Evolutionary conservation across 2,888 invertebrate genomes (phyloP).

Genomic region (Rotaria sp.): DNA sequence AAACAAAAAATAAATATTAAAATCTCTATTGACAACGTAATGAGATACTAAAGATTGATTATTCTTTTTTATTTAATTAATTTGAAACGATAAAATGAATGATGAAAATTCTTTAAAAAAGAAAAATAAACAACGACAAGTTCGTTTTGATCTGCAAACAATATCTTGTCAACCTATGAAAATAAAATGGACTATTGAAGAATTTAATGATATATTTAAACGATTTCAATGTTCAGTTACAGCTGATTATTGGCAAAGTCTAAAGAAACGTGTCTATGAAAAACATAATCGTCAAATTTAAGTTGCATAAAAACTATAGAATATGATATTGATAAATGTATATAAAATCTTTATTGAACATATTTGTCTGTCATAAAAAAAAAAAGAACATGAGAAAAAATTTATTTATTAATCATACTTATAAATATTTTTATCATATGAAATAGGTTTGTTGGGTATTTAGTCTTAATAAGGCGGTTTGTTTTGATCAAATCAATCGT

Average conservation of each 20-base stretch:
- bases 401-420: too few species aligned
- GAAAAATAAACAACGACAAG: background rate
- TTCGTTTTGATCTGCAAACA: background rate
- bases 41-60: background rate
- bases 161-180: background rate
- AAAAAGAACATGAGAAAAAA: too few species aligned
- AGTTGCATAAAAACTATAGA: too few species aligned
- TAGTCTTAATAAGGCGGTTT: too few species aligned
- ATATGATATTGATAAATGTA: too few species aligned
- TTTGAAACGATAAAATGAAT: background rate
- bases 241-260: background rate
- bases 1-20: background rate
- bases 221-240: background rate
- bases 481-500: too few species aligned
- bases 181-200: background rate
- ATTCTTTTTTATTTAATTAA: background rate
- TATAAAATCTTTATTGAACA: too few species aligned
- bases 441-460: too few species aligned
- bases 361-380: too few species aligned
- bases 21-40: background rate
- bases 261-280: background rate
- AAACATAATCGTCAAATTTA: too few species aligned
- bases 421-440: too few species aligned
- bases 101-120: background rate
- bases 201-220: background rate